Conservation (phyloP, 2,113 vertebrate species). For the Phyllostomus hastatus region DNA sequence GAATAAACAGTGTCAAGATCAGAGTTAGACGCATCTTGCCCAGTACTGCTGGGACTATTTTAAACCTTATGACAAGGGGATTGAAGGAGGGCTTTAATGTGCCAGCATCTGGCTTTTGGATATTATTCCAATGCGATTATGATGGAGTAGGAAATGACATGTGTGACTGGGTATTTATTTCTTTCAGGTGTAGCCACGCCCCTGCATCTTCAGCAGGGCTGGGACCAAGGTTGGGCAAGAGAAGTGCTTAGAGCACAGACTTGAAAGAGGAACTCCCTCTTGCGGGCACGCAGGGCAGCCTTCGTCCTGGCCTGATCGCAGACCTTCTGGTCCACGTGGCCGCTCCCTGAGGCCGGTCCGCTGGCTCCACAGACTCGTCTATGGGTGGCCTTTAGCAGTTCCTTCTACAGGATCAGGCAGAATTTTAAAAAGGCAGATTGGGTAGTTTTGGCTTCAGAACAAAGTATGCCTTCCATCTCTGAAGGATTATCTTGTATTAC, state of each 20-base stretch:
- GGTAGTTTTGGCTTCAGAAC: background rate
- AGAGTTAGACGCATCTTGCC: background rate
- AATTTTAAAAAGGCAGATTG: too few species aligned
- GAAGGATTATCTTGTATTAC: slow-evolving; percentile 2
- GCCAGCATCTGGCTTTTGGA: slow-evolving; percentile 60
- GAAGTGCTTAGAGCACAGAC: background rate
- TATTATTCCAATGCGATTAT: slow-evolving; percentile 44
- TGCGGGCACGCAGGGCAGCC: rapidly evolving
- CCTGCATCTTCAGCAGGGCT: background rate
- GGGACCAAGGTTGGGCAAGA: background rate
- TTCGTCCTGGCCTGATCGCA: background rate
- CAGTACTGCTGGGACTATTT: background rate
- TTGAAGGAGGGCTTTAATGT: slow-evolving; percentile 56
- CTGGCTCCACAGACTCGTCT: background rate
- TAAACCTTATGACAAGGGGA: slow-evolving; percentile 18
- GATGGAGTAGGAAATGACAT: slow-evolving; percentile 54
- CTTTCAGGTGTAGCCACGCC: background rate
- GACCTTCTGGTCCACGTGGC: background rate
- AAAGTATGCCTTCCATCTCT: background rate
- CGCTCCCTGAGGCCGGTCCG: background rate
- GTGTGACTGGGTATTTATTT: background rate
- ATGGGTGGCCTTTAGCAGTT: background rate
- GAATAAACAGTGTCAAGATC: slow-evolving; percentile 52
- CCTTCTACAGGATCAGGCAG: background rate
- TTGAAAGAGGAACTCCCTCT: background rate